These are phyloP conservation scores for Galeopterus variegatus DNA, from an alignment of 2,113 vertebrate genomes.

Conservation along the genomic window DNA sequence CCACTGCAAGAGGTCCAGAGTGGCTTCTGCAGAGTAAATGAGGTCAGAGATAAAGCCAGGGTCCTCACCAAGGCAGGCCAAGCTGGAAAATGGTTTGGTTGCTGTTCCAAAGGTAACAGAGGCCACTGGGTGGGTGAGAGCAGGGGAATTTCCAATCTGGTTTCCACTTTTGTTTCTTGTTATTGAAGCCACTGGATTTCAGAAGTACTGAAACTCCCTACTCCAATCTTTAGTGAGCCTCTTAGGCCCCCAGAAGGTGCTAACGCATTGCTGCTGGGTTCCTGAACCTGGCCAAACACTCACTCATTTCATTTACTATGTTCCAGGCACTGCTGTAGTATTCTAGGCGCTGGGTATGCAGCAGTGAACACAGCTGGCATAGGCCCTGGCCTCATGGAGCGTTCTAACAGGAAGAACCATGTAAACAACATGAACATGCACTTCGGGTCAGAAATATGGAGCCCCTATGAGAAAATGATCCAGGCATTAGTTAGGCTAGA, in stretches of 20 bases:
- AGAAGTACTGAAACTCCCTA: neutral
- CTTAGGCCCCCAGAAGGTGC: neutral
- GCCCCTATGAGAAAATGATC: neutral
- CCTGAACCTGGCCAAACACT: no score
- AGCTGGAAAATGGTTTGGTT: neutral
- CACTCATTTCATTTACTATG: neutral
- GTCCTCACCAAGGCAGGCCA: neutral
- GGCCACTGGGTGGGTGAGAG: neutral
- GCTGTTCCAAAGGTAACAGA: neutral
- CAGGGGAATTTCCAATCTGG: neutral
- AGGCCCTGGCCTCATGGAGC: neutral
- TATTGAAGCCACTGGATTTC: neutral
- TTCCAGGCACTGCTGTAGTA: neutral
- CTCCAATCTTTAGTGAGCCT: neutral
- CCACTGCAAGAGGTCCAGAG: no score
- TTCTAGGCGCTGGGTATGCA: fast-evolving
- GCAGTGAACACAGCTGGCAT: neutral
- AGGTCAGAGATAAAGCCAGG: neutral
- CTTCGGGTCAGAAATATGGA: neutral
- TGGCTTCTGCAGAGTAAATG: neutral
- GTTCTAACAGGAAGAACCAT: neutral
- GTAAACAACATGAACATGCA: neutral
- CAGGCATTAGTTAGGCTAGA: neutral
- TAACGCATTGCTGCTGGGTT: neutral
- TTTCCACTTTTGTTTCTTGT: neutral